Conservation (phyloP, 2,888 invertebrate genomes). For the Lissocephala sabroskyi region DNA sequence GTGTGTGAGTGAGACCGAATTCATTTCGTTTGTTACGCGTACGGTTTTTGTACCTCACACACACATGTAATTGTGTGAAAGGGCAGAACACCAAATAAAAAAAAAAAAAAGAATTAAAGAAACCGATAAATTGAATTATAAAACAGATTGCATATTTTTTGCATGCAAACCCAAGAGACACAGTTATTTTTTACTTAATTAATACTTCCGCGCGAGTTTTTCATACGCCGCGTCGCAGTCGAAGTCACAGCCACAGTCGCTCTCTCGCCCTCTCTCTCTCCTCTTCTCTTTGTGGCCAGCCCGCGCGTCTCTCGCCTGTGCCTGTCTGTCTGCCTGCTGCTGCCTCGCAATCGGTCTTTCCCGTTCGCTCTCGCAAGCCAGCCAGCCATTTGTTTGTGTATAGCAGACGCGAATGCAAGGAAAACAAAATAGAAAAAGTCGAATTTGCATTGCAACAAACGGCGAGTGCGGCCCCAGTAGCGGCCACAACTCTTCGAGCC, state of each 20-base stretch:
- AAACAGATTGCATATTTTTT: too few species aligned
- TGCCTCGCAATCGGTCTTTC: not conserved
- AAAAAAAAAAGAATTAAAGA: not conserved
- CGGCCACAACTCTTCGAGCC: slow-evolving; percentile 9
- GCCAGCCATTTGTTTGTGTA: slow-evolving; percentile 43
- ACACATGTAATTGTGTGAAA: slow-evolving; percentile 19
- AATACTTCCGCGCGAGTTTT: slow-evolving; percentile 61
- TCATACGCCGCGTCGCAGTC: slow-evolving; percentile 18
- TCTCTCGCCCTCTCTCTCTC: slow-evolving; percentile 32
- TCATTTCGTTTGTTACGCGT: slow-evolving; percentile 6
- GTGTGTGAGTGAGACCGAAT: not conserved
- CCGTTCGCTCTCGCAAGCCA: slow-evolving; percentile 3
- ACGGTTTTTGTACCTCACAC: slow-evolving; percentile 21
- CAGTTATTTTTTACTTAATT: slow-evolving; percentile 59
- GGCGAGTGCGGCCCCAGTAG: slow-evolving; percentile 13
- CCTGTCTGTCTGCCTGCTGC: slow-evolving; percentile 26
- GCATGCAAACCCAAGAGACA: slow-evolving; percentile 43
- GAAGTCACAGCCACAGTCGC: slow-evolving; percentile 2
- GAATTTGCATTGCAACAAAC: slow-evolving; percentile 26
- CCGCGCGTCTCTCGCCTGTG: slow-evolving; percentile 17
- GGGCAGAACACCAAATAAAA: not conserved
- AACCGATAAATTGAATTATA: too few species aligned
- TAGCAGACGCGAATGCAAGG: slow-evolving; percentile 36
- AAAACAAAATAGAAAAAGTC: slow-evolving; percentile 10
- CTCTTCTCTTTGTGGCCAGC: slow-evolving; percentile 17